Conservation (phyloP, 2,113 vertebrate genomes). For the Alaudala cheleensis region DNA sequence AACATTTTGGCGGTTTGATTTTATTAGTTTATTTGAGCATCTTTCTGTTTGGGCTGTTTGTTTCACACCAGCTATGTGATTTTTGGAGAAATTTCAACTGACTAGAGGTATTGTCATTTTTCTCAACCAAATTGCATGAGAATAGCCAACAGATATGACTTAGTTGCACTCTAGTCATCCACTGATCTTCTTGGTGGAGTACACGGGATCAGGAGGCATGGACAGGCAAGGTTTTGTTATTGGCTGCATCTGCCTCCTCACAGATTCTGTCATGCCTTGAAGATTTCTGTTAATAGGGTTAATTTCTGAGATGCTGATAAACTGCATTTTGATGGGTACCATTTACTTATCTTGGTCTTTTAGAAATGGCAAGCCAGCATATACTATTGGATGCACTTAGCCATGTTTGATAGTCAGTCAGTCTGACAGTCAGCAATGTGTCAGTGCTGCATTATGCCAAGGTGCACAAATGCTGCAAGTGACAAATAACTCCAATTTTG, state of each 20-base stretch:
- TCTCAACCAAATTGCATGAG: background rate
- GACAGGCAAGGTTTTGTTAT: background rate
- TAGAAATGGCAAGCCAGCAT: background rate
- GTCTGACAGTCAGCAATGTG: conserved; percentile 27
- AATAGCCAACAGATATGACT: background rate
- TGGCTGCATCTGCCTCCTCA: background rate
- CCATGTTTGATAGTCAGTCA: background rate
- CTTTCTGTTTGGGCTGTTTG: conserved; percentile 16
- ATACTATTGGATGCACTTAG: conserved; percentile 21
- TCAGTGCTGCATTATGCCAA: background rate
- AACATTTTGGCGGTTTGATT: background rate
- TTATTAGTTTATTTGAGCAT: conserved; percentile 14
- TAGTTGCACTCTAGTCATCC: background rate
- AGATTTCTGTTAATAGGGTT: conserved; percentile 33
- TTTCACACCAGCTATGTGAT: conserved; percentile 23
- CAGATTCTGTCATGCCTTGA: conserved; percentile 8
- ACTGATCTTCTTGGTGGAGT: background rate
- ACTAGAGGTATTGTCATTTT: conserved; percentile 14
- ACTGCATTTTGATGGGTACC: conserved; percentile 19
- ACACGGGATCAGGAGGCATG: background rate
- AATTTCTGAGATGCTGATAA: background rate
- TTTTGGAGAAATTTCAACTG: conserved; percentile 27
- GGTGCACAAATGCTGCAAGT: conserved; percentile 14
- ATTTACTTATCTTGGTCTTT: background rate
- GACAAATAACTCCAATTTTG: conserved; percentile 11